Evolutionary conservation across 1,140 invertebrate species (phyloP).

Genomic region (Drosophila simulans): DNA sequence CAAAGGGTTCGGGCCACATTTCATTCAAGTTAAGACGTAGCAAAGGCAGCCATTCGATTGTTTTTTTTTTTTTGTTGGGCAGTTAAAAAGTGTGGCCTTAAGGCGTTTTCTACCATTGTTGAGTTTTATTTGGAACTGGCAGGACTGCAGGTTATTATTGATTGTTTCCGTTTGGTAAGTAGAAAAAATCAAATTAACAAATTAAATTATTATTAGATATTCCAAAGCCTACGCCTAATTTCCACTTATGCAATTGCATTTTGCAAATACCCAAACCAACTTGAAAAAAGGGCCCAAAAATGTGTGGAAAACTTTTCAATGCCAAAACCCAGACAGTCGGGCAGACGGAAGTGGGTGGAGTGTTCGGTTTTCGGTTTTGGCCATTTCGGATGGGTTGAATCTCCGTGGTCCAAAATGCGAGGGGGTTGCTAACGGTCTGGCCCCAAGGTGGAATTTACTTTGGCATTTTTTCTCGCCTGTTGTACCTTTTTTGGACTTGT

Average conservation of each 20-base stretch:
- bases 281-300: constrained; percentile 1
- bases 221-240: neutral
- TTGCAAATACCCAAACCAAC: constrained; percentile 26
- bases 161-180: no score
- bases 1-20: constrained; percentile 67
- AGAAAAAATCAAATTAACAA: no score
- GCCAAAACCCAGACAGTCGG: constrained; percentile 43
- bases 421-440: constrained; percentile 42
- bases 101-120: neutral
- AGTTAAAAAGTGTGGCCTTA: neutral
- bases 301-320: constrained; percentile 43
- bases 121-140: neutral
- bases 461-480: constrained; percentile 30
- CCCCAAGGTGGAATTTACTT: constrained; percentile 41
- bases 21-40: constrained; percentile 70
- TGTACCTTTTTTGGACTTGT: constrained; percentile 16
- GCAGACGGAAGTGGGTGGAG: constrained; percentile 33
- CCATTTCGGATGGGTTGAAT: constrained; percentile 39
- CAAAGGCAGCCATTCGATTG: constrained; percentile 28
- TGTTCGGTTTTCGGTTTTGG: constrained; percentile 10
- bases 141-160: neutral
- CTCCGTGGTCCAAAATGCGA: constrained; percentile 48
- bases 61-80: neutral
- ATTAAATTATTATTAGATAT: no score
- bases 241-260: constrained; percentile 32